Percentiles rank a stretch among this genome's conserved stretches.
Evolutionary conservation across 2,113 vertebrate species (phyloP).

Genomic region (Scalopus aquaticus): DNA sequence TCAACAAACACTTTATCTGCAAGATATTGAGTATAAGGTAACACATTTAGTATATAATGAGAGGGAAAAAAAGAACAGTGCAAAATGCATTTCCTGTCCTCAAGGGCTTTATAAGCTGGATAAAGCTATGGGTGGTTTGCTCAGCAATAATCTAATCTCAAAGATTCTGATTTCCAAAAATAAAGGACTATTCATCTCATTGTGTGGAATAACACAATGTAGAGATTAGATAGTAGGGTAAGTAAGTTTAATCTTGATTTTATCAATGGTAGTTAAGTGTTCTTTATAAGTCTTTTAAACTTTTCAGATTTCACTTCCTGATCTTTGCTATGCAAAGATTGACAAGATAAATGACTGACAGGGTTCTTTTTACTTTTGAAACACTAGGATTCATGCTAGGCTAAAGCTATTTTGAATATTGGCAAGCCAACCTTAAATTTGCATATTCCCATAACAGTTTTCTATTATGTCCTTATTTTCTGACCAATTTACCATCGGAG

Average conservation of each 20-base stretch:
- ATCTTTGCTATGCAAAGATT: slow-evolving; percentile 1
- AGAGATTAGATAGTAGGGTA: not conserved
- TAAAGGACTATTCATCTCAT: not conserved
- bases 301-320: not conserved
- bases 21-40: not conserved
- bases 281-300: slow-evolving; percentile 39
- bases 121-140: not conserved
- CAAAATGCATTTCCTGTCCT: not conserved
- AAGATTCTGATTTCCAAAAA: not conserved
- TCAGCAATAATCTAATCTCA: not conserved
- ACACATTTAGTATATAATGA: not conserved
- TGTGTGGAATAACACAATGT: not conserved
- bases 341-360: not conserved
- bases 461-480: not conserved
- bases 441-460: not conserved
- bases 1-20: slow-evolving; percentile 34
- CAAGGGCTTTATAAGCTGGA: not conserved
- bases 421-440: not conserved
- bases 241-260: not conserved
- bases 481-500: not conserved
- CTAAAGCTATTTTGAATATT: slow-evolving; percentile 14
- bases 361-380: not conserved
- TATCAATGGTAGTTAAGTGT: not conserved
- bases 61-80: not conserved
- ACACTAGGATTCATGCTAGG: not conserved